Percentiles rank a stretch among this genome's conserved stretches.
These are phyloP conservation scores for Ahaetulla prasina DNA, from an alignment of 2,113 vertebrate genomes.

Conservation along the genomic window DNA sequence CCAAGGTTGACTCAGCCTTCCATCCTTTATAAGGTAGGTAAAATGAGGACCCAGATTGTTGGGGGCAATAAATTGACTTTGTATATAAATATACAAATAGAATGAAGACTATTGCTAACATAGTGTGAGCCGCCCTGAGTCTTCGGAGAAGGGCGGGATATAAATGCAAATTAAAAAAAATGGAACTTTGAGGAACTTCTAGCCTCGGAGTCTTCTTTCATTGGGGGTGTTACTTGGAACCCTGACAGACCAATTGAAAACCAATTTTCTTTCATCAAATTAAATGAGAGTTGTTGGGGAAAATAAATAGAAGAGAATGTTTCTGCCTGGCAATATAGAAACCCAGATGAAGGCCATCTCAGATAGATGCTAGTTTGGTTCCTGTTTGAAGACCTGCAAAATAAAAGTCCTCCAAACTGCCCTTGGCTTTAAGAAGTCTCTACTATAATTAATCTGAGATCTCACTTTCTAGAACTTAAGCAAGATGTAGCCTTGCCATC, in stretches of 20 bases:
- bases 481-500: neutral
- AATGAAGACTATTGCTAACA: no score
- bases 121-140: no score
- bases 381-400: neutral
- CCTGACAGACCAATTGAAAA: neutral
- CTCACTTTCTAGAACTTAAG: neutral
- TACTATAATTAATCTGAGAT: neutral
- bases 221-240: no score
- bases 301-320: neutral
- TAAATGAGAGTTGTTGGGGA: neutral
- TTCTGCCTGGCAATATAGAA: neutral
- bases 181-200: no score
- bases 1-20: no score
- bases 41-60: no score
- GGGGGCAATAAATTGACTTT: no score
- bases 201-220: no score
- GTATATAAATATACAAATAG: no score
- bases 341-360: neutral
- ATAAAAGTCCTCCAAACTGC: neutral
- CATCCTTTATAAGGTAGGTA: no score
- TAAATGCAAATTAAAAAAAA: no score
- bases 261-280: neutral
- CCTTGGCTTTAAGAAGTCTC: neutral
- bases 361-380: neutral
- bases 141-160: no score